These are phyloP conservation scores for Akabosia matsudoensis DNA, from an alignment of 1,140 invertebrate species.

Conservation along the genomic window DNA sequence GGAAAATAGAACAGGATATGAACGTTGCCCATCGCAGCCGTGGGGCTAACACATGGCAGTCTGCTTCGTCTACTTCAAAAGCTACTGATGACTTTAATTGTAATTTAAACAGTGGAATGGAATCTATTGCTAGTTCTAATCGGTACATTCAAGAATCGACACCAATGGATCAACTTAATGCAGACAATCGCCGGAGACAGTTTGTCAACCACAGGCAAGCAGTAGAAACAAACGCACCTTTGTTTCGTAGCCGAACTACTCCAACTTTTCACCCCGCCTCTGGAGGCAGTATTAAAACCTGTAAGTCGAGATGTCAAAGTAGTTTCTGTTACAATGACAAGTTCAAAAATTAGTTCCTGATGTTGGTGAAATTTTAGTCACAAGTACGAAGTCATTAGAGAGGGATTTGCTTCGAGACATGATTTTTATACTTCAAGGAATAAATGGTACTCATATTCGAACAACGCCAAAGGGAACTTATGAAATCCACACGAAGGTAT, in stretches of 20 bases:
- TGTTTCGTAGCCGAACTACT: background rate
- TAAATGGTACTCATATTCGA: constrained; percentile 71
- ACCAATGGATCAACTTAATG: background rate
- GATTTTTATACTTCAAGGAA: constrained; percentile 77
- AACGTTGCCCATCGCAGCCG: background rate
- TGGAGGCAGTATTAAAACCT: background rate
- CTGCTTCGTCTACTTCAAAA: background rate
- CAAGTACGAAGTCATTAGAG: constrained; percentile 45
- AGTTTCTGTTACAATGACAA: background rate
- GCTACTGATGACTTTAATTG: background rate
- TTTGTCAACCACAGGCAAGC: background rate
- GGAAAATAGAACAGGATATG: background rate
- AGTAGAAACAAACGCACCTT: background rate
- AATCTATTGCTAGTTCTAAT: background rate
- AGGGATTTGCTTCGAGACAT: constrained; percentile 67
- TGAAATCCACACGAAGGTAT: constrained; percentile 62
- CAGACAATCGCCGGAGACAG: background rate
- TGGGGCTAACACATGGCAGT: background rate
- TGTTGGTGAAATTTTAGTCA: background rate
- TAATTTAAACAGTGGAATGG: background rate
- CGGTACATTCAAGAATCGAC: background rate
- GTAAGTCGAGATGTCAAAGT: background rate
- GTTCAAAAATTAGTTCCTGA: background rate
- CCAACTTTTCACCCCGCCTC: background rate
- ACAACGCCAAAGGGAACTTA: constrained; percentile 62